These are phyloP conservation scores for Laterallus jamaicensis DNA, from an alignment of 2,113 vertebrate genomes.

Conservation along the genomic window DNA sequence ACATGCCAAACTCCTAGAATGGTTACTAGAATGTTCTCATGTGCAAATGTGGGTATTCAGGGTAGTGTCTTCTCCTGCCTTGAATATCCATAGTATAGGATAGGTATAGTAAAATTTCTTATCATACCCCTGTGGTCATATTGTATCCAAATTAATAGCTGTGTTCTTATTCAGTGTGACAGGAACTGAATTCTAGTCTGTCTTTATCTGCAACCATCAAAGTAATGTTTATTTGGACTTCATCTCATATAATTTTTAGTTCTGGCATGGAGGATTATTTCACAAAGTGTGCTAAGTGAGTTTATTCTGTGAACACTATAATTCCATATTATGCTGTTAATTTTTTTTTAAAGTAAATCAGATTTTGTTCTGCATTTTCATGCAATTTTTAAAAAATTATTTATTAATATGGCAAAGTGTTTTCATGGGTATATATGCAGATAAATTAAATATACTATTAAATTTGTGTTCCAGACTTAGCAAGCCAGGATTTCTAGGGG, in stretches of 20 bases:
- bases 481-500: not conserved
- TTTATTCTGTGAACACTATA: not conserved
- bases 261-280: not conserved
- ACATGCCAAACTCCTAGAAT: not conserved
- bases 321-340: not conserved
- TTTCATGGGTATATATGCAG: not conserved
- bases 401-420: not conserved
- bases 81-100: too few relatives aligned
- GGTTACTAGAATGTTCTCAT: not conserved
- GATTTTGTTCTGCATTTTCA: not conserved
- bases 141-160: not conserved
- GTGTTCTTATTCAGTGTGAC: not conserved
- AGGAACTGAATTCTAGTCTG: not conserved
- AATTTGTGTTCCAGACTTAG: not conserved
- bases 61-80: not conserved
- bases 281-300: not conserved
- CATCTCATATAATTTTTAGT: not conserved
- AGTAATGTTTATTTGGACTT: not conserved
- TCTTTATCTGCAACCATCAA: not conserved
- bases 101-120: not conserved
- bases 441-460: not conserved
- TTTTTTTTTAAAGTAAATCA: not conserved
- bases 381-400: not conserved
- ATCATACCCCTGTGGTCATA: not conserved
- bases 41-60: not conserved